Evolutionary conservation across 2,888 invertebrate genomes (phyloP).

Genomic region (Pherbina coryleti): DNA sequence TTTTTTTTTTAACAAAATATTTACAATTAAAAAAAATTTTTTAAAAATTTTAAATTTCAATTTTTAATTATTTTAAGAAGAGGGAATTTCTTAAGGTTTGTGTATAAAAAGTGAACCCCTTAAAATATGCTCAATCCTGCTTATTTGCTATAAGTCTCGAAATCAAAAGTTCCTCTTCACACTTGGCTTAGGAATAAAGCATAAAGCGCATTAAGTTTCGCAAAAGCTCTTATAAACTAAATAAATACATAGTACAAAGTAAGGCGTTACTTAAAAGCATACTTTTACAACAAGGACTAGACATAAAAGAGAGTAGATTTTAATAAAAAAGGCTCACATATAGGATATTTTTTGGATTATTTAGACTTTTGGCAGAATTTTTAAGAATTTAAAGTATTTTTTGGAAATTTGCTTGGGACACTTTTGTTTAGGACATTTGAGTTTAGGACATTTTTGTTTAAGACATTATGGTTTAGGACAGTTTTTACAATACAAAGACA

Average conservation of each 20-base stretch:
- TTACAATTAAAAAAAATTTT: neutral
- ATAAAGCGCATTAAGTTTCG: neutral
- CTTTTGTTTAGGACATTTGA: too few species aligned
- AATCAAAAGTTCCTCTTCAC: neutral
- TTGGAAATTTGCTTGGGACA: neutral
- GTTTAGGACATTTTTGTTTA: neutral
- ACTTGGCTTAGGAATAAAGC: neutral
- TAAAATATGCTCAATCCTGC: neutral
- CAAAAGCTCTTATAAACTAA: neutral
- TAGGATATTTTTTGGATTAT: neutral
- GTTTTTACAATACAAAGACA: too few species aligned
- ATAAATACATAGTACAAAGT: neutral
- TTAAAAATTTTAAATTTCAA: neutral
- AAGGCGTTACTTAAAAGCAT: neutral
- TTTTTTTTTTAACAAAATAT: slow-evolving; percentile 5
- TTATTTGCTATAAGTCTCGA: neutral
- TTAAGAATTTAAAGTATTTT: neutral
- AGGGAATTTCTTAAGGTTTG: slow-evolving; percentile 4
- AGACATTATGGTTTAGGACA: too few species aligned
- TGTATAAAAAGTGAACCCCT: slow-evolving; percentile 10
- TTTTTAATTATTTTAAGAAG: neutral
- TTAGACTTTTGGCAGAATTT: neutral
- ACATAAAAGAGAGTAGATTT: neutral
- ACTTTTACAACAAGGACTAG: neutral
- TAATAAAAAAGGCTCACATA: neutral